A percentile compares a stretch with the other conserved stretches of the same genome.
These are phyloP conservation scores for Anabacerthia variegaticeps DNA, from an alignment of 2,797 vertebrate species.

Conservation along the genomic window DNA sequence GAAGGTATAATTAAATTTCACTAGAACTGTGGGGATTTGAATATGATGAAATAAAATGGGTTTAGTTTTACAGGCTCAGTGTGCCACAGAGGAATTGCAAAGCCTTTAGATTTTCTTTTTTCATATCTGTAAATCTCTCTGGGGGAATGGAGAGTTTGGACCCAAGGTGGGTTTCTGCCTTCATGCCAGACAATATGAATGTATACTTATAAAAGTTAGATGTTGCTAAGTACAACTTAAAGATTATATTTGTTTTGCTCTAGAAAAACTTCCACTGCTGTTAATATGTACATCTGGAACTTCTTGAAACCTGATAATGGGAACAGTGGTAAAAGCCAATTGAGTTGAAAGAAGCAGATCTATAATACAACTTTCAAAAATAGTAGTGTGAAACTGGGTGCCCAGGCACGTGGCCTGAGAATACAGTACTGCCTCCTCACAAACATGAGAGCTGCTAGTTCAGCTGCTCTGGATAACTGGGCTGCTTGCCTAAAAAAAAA, in stretches of 20 bases:
- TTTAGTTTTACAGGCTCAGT: slow-evolving; percentile 49
- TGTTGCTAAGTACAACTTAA: neutral
- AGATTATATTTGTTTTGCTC: neutral
- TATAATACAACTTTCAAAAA: neutral
- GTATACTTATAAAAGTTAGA: neutral
- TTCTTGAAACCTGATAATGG: neutral
- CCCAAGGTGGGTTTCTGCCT: neutral
- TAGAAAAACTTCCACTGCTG: neutral
- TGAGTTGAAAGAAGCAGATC: neutral
- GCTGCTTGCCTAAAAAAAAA: neutral
- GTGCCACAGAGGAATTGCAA: neutral
- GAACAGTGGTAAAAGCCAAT: neutral
- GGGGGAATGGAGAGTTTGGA: neutral
- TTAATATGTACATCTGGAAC: neutral
- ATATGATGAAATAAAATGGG: slow-evolving; percentile 63
- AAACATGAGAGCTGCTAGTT: neutral
- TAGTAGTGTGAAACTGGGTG: neutral
- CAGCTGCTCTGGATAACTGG: neutral
- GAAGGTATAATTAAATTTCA: slow-evolving; percentile 67
- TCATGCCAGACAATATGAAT: neutral
- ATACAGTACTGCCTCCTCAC: neutral
- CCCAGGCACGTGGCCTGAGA: neutral
- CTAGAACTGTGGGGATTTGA: slow-evolving; percentile 61
- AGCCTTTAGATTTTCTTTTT: slow-evolving; percentile 15
- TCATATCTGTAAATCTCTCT: neutral